A percentile compares a stretch with the other conserved stretches of the same genome.
Conservation (phyloP, 2,113 vertebrate species). For the Maccullochella peelii region DNA sequence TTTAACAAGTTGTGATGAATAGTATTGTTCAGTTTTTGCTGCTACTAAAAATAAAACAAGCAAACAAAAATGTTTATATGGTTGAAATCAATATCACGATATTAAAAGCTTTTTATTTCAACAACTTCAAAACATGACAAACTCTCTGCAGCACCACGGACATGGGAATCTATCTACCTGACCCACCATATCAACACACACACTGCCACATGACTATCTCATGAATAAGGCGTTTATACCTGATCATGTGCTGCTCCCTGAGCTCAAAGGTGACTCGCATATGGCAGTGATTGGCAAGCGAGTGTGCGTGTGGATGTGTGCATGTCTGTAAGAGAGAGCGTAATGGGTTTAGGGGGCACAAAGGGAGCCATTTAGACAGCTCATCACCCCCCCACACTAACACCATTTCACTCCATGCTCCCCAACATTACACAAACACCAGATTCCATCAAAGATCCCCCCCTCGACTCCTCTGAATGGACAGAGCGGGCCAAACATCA, state of each 20-base stretch:
- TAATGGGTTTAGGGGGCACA: slow-evolving; percentile 73
- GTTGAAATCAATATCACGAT: background rate
- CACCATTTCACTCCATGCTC: slow-evolving; percentile 57
- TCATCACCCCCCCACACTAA: slow-evolving; percentile 61
- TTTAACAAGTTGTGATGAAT: background rate
- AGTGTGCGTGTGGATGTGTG: slow-evolving; percentile 35
- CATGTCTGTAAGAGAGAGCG: slow-evolving; percentile 35
- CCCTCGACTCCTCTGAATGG: slow-evolving; percentile 67
- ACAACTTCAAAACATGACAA: background rate
- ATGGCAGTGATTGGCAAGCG: slow-evolving; percentile 77
- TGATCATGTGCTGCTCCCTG: slow-evolving; percentile 26
- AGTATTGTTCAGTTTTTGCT: background rate
- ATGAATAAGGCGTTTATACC: slow-evolving; percentile 63
- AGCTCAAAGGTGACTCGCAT: slow-evolving; percentile 66
- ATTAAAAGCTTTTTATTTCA: background rate
- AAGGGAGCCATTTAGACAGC: slow-evolving; percentile 79
- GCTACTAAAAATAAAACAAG: background rate
- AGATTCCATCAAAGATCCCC: slow-evolving; percentile 76
- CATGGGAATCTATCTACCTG: background rate
- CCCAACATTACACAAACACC: slow-evolving; percentile 79
- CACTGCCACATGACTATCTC: background rate
- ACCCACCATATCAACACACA: background rate
- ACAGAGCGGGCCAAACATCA: slow-evolving; percentile 77
- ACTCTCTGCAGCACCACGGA: background rate
- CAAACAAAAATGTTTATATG: background rate